Conservation (phyloP, 1,140 invertebrate species). For the Trissolcus basalis region DNA sequence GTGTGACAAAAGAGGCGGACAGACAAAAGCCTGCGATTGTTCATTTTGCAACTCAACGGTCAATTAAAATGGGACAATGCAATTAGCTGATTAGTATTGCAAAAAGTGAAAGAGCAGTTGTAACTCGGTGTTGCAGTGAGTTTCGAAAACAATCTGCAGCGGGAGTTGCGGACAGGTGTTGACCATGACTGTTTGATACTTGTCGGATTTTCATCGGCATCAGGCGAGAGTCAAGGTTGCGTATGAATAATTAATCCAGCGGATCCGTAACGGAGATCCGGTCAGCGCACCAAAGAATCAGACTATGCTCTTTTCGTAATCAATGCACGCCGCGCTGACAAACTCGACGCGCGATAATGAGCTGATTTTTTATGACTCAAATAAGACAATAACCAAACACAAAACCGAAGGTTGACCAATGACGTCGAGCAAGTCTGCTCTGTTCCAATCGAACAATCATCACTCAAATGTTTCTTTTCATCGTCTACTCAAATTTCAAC, state of each 20-base stretch:
- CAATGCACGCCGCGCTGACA: constrained; percentile 28
- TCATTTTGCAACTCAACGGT: no score
- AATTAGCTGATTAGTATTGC: not conserved
- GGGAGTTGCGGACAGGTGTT: constrained; percentile 18
- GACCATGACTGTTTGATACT: constrained; percentile 41
- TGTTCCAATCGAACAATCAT: no score
- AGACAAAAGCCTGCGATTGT: no score
- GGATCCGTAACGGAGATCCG: constrained; percentile 51
- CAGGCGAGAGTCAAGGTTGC: constrained; percentile 51
- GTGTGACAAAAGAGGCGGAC: no score
- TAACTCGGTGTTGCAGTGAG: no score
- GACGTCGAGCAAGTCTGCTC: not conserved
- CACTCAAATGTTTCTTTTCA: no score
- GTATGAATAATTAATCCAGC: constrained; percentile 52
- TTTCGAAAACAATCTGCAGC: constrained; percentile 25
- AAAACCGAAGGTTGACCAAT: constrained; percentile 15
- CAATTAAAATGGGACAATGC: no score
- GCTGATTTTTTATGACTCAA: not conserved
- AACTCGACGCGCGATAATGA: constrained; percentile 13
- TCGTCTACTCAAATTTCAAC: no score
- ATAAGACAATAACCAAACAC: not conserved
- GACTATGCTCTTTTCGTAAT: constrained; percentile 18
- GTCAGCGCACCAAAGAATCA: constrained; percentile 31
- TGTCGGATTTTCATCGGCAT: constrained; percentile 39
- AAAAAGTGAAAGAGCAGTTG: no score